These are phyloP conservation scores for Sebastes vulpes DNA, from an alignment of 2,797 vertebrate species.

Conservation along the genomic window DNA sequence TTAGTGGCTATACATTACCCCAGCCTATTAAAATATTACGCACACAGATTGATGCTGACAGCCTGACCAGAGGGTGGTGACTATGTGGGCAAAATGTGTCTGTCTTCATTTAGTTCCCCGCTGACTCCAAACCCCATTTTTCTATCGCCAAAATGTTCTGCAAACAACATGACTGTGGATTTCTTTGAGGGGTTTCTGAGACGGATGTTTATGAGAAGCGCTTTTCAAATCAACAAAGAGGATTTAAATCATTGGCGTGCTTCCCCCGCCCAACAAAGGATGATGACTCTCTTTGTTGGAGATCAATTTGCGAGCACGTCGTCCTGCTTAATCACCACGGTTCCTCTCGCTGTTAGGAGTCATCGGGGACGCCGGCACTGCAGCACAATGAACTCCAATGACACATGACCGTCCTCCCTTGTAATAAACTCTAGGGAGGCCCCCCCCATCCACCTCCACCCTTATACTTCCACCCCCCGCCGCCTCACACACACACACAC, in stretches of 20 bases:
- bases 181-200: constrained; percentile 18
- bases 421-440: constrained; percentile 63
- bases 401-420: constrained; percentile 82
- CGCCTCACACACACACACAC: constrained; percentile 65
- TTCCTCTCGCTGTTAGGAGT: constrained; percentile 3
- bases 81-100: constrained; percentile 67
- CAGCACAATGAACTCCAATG: constrained; percentile 57
- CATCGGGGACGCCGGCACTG: not conserved
- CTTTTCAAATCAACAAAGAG: not conserved
- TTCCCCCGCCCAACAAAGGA: not conserved
- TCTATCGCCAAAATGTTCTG: constrained; percentile 13
- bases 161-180: constrained; percentile 14
- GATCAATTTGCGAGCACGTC: constrained; percentile 10
- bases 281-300: not conserved
- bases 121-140: constrained; percentile 11
- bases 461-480: constrained; percentile 40
- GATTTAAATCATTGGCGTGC: not conserved
- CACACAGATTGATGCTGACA: constrained; percentile 90
- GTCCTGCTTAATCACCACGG: not conserved
- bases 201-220: not conserved
- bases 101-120: constrained; percentile 56
- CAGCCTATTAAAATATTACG: constrained; percentile 84
- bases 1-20: constrained; percentile 91
- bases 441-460: not conserved
- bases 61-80: constrained; percentile 70